Base-by-base conservation (phyloP, 2,113 vertebrate species). In the Chionis minor region DNA sequence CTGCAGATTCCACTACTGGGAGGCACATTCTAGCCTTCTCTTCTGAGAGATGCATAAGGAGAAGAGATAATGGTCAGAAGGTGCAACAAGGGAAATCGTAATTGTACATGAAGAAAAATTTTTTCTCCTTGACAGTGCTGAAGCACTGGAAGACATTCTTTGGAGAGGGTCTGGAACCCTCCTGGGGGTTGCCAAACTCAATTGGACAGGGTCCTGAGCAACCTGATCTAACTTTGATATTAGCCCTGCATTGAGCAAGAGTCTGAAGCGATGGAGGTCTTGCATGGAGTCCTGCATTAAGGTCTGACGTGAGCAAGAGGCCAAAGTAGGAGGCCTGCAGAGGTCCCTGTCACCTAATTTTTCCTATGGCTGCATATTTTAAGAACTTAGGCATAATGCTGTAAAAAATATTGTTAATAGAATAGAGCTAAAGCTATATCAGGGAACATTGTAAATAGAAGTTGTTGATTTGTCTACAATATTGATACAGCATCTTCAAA, bases 81-180 rank as follows among this genome's bases (percentile, higher is more conserved):
- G 21, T 24, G 4, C 5, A 59, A 40, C 15, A 87, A 19, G 8
- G 10, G 8, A 81, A 81, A 81, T 9, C 42, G 4, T 8, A 71
- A 45, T 27, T 35, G 11, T 22, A 33, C 9, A 44, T 23, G 4
- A 19, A 18, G 3, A 52, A 69, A 69, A 75, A 61, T 59, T 8
- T 24, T 1, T 52, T 78, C 11, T 30, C 9, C 0, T 0, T 35
- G 22, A n/a, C 32, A 58, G 15, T 8, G 6, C 18, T 44, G 38
- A 77, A 67, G n/a, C 33, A 30, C 42, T 90, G 32, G 32, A 81
- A 84, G 15, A 63, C 4, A 15, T 26, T 80, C 10, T 5, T 38
- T 20, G 6, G 9, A 62, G 10, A 71, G 2, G 2, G 6, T 21
- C 8, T 56, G 15, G 44, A 65, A 59, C 27, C 8, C 21, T 79